Conservation (phyloP, 2,888 invertebrate genomes). For the Rhyacophila evoluta region DNA sequence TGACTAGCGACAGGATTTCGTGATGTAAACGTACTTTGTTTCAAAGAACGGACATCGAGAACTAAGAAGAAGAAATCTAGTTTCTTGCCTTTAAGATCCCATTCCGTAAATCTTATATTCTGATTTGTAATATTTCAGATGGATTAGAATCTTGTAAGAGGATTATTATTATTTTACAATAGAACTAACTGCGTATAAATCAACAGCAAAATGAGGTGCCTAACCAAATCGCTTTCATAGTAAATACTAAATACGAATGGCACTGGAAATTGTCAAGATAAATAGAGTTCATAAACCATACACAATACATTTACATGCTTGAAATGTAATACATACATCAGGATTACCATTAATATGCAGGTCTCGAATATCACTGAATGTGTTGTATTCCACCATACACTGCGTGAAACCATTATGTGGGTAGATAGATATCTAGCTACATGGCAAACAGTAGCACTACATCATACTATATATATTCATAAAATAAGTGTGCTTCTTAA, state of each 20-base stretch:
- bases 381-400: conserved; percentile 1
- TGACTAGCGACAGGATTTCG: no score
- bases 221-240: conserved; percentile 4
- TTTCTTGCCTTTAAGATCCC: no score
- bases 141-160: neutral
- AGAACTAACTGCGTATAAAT: neutral
- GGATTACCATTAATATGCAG: conserved; percentile 24
- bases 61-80: no score
- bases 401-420: neutral
- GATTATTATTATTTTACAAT: neutral
- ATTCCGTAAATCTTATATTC: no score
- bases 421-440: neutral
- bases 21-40: no score
- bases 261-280: conserved; percentile 12
- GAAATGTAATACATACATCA: conserved; percentile 24
- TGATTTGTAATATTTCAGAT: neutral
- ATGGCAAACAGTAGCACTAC: neutral
- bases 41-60: no score
- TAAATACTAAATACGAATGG: neutral
- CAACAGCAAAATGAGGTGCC: neutral
- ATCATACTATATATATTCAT: neutral
- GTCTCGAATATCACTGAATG: conserved; percentile 24
- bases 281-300: conserved; percentile 24
- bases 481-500: neutral
- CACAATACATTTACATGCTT: conserved; percentile 19